Evolutionary conservation across 2,797 vertebrate genomes (phyloP).

Genomic region (Potorous gilbertii): DNA sequence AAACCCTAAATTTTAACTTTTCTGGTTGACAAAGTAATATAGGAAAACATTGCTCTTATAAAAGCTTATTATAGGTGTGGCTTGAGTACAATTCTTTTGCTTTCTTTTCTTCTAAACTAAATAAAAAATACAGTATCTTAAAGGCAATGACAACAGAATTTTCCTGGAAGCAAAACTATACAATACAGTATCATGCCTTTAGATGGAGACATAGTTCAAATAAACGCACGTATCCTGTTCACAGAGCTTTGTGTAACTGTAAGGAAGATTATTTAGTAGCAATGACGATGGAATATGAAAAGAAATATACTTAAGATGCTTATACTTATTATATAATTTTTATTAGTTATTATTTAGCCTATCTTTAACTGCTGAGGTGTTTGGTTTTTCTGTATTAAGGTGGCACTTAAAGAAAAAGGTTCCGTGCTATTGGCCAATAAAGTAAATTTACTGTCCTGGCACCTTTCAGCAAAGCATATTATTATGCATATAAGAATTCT

Average conservation of each 20-base stretch:
- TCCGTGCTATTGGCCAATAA: constrained; percentile 72
- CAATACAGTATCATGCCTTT: constrained; percentile 86
- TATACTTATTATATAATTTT: constrained; percentile 62
- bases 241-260: constrained; percentile 71
- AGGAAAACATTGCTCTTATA: constrained; percentile 47
- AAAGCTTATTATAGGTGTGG: constrained; percentile 5
- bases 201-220: constrained; percentile 95
- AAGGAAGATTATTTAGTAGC: constrained; percentile 65
- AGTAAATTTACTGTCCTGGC: constrained; percentile 76
- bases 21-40: constrained; percentile 44
- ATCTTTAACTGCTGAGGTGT: constrained; percentile 69
- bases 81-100: constrained; percentile 4
- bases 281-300: constrained; percentile 67
- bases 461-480: constrained; percentile 76
- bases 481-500: constrained; percentile 79
- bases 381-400: constrained; percentile 67
- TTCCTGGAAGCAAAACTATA: constrained; percentile 58
- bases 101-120: constrained; percentile 30
- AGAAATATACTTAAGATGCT: constrained; percentile 68
- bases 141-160: constrained; percentile 44
- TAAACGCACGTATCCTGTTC: constrained; percentile 75
- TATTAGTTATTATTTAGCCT: constrained; percentile 74
- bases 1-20: constrained; percentile 20
- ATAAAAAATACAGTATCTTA: constrained; percentile 56
- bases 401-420: constrained; percentile 77